Evolutionary conservation across 2,888 invertebrate genomes (phyloP), one percentile per base, ranked within the genome.

Genomic region (Teinopalpus imperialis): DNA sequence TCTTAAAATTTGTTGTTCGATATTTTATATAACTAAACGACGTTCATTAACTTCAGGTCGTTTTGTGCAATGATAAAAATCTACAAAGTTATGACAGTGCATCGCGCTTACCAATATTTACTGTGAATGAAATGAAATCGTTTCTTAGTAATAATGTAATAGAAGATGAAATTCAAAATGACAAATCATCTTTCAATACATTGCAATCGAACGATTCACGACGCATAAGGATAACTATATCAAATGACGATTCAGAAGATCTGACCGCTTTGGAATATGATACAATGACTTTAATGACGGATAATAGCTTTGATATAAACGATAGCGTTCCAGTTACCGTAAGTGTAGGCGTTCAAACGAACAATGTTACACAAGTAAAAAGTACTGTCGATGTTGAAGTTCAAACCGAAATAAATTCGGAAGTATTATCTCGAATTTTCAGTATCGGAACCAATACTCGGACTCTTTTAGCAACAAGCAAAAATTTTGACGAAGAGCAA

Each of bases 11-110:
- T n/a, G n/a, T n/a, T n/a, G n/a, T n/a, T n/a, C n/a, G n/a, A n/a
- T n/a, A n/a, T n/a, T n/a, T n/a, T n/a, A n/a, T n/a, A n/a, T n/a
- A n/a, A n/a, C n/a, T 16, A 16, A 16, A 16, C 4, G 2, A 16
- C 4, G 16, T 4, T 16, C 4, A 3, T 43, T 21, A 14, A 9
- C 71, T 77, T 48, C 50, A 81, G 81, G 51, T 80, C 18, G 57
- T 79, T 10, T 43, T 81, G 21, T 63, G 70, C 7, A 67, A 74
- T 47, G 59, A 73, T 43, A 51, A 49, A 8, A 57, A 66, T 32
- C 48, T 74, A 21, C 46, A 64, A 20, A 51, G 42, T 26, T 57
- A 55, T 24, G 63, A 63, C 52, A 48, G 54, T 21, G 48, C 50
- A 1, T 48, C 52, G 14, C 43, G 49, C 6, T 50, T 69, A 13